Conservation (phyloP, 2,888 invertebrate species). For the Pogonocherus hispidulus region DNA sequence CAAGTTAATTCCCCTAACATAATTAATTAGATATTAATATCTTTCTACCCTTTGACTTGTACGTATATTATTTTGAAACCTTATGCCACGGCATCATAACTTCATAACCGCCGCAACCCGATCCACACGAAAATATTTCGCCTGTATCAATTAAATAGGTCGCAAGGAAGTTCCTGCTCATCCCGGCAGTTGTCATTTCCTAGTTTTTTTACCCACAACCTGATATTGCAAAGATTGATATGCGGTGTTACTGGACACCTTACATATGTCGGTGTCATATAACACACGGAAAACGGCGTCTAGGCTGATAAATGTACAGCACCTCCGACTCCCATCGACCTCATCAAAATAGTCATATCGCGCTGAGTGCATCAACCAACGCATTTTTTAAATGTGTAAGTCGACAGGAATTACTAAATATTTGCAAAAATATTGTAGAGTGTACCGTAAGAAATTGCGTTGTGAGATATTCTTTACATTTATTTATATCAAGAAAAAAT, state of each 20-base stretch:
- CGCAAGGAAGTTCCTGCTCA: constrained; percentile 15
- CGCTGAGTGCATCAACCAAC: constrained; percentile 13
- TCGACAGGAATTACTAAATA: constrained; percentile 1
- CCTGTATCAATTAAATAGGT: neutral
- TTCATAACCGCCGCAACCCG: neutral
- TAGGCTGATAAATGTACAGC: constrained; percentile 36
- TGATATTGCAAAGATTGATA: constrained; percentile 8
- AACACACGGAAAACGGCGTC: constrained; percentile 40
- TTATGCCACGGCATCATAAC: too few relatives aligned
- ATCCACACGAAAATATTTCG: neutral
- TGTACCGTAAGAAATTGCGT: too few relatives aligned
- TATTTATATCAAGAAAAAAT: too few relatives aligned
- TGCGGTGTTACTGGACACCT: constrained; percentile 45
- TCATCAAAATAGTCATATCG: constrained; percentile 23
- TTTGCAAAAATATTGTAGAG: neutral
- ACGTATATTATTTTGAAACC: neutral
- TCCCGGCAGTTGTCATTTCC: constrained; percentile 11
- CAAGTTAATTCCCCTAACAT: neutral
- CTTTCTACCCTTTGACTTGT: neutral
- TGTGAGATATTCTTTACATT: too few relatives aligned
- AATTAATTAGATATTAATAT: neutral
- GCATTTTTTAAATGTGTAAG: constrained; percentile 3
- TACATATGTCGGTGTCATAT: constrained; percentile 53
- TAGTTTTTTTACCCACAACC: constrained; percentile 21
- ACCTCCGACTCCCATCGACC: constrained; percentile 18